Evolutionary conservation across 2,113 vertebrate species (phyloP).

Genomic region (Labrus mixtus): DNA sequence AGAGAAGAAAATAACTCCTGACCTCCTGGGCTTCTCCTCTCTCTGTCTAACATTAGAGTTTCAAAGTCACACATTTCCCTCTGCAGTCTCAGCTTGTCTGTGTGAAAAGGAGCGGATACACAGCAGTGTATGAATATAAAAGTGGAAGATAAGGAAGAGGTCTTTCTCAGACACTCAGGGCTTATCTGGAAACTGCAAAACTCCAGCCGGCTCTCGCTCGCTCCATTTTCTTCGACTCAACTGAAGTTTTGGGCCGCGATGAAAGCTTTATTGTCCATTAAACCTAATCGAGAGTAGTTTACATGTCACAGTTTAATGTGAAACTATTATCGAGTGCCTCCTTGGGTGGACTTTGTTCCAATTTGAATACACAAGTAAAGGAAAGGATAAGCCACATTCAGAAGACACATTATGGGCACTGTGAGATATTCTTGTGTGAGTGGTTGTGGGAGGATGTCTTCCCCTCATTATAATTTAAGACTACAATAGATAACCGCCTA

Average conservation of each 20-base stretch:
- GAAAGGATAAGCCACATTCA: background rate
- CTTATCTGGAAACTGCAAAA: slow-evolving; percentile 62
- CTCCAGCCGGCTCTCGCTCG: slow-evolving; percentile 31
- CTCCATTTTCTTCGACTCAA: slow-evolving; percentile 46
- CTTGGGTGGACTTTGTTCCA: slow-evolving; percentile 22
- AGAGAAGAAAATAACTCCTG: slow-evolving; percentile 19
- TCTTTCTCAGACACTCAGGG: slow-evolving; percentile 43
- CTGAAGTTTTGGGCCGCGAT: slow-evolving; percentile 30
- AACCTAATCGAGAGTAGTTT: slow-evolving; percentile 11
- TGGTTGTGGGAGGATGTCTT: background rate
- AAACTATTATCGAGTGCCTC: slow-evolving; percentile 29
- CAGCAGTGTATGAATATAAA: slow-evolving; percentile 64
- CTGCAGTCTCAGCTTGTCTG: slow-evolving; percentile 56
- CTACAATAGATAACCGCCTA: slow-evolving; percentile 10
- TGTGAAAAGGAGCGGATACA: slow-evolving; percentile 43
- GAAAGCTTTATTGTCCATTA: slow-evolving; percentile 55
- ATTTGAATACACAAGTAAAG: background rate
- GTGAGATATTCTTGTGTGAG: background rate
- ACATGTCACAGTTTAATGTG: slow-evolving; percentile 25
- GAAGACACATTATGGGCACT: background rate
- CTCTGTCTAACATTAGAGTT: slow-evolving; percentile 34
- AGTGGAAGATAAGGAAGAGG: slow-evolving; percentile 60
- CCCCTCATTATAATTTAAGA: background rate
- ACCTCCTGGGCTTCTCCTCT: slow-evolving; percentile 40
- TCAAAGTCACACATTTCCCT: slow-evolving; percentile 65